Evolutionary conservation across 2,888 invertebrate species (phyloP), one percentile per base, ranked within the genome.

Genomic region (Limnephilus marmoratus): DNA sequence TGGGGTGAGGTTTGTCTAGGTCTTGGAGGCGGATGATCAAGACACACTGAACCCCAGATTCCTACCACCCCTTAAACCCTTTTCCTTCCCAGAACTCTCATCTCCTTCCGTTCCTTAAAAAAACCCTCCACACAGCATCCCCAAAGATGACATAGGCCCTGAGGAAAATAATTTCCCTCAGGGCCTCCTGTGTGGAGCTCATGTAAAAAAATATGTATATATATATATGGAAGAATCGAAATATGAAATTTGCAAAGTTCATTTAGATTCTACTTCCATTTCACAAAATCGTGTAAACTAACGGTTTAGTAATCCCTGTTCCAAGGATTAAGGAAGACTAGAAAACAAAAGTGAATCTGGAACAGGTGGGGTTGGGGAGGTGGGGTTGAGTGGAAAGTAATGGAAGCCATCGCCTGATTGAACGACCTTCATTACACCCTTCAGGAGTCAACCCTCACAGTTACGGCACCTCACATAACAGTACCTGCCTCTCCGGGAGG

Each of bases 331-430:
- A 68, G 68, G 24, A 7, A 68, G 68, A 2, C 68, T 68, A 24
- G 1, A 68, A 68, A 68, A 24, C 24, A 68, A 68, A 68, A 68
- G 24, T 68, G 68, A 68, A 68, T 68, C 68, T 68, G 24, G n/a
- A 68, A 68, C 68, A 68, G 24, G 68, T 68, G 7, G 68, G 68
- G 24, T 18, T 4, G 68, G 68, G 18, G 53, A 3, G 18, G 41
- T 18, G 11, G n/a, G 18, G 85, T n/a, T 29, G 82, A 45, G 86
- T 9, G 45, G 29, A 29, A 49, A 86, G 86, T 86, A 86, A 86
- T 86, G 86, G 86, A 86, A 86, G 86, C 45, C 86, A 86, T 86
- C 86, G 49, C 86, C 86, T 86, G 86, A 86, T 86, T 86, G 86
- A 86, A 86, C 86, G n/a, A 45, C 86, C n/a, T 45, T 45, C 45